Conservation (phyloP, 2,888 invertebrate genomes). For the Suillia variegata region DNA sequence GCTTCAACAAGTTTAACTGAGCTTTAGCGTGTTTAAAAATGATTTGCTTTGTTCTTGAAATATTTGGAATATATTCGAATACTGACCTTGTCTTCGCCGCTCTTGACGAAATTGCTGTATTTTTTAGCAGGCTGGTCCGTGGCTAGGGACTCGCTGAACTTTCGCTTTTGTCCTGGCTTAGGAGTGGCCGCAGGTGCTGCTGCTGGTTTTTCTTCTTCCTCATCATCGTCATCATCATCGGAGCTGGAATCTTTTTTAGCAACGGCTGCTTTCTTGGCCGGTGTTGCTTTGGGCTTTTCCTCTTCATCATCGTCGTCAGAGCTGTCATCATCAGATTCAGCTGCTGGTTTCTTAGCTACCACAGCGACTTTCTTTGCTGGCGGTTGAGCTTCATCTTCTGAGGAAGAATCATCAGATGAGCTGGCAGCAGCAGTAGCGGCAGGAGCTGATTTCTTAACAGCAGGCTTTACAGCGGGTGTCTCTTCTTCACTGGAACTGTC, state of each 20-base stretch:
- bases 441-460: slow-evolving; percentile 42
- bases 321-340: slow-evolving; percentile 61
- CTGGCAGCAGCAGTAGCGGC: slow-evolving; percentile 53
- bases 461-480: slow-evolving; percentile 43
- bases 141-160: slow-evolving; percentile 50
- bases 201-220: slow-evolving; percentile 44
- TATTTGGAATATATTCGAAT: too few species aligned
- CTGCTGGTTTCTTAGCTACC: slow-evolving; percentile 50
- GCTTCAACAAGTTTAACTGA: too few species aligned
- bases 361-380: slow-evolving; percentile 38
- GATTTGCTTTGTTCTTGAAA: too few species aligned
- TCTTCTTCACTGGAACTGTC: slow-evolving; percentile 47
- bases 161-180: slow-evolving; percentile 58
- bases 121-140: slow-evolving; percentile 62
- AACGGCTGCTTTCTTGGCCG: slow-evolving; percentile 37
- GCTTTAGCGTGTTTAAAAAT: too few species aligned
- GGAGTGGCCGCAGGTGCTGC: slow-evolving; percentile 23
- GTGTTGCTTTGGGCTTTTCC: slow-evolving; percentile 17
- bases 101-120: slow-evolving; percentile 76
- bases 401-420: slow-evolving; percentile 54
- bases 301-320: slow-evolving; percentile 62
- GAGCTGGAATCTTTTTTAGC: neutral
- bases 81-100: slow-evolving; percentile 58
- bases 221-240: slow-evolving; percentile 19
- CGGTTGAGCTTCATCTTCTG: slow-evolving; percentile 40